A percentile compares a stretch with the other conserved stretches of the same genome.
phyloP scores from a whole-genome alignment of 64 coral and sea anemone genomes.

The Porites australiensis region DNA sequence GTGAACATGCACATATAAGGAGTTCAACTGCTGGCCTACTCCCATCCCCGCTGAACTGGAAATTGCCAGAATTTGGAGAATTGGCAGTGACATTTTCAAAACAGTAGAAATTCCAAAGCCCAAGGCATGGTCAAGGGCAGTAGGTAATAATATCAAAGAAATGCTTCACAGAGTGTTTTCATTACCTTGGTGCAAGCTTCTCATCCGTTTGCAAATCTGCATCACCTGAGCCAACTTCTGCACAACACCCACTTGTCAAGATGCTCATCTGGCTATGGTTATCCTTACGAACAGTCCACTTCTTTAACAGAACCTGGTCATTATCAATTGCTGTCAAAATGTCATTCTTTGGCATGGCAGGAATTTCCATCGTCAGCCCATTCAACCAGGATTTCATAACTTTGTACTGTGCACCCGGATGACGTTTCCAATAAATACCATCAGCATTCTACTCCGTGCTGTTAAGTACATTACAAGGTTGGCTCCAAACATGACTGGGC shows the following conservation, averaged over 20 bases:
- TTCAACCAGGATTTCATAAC: constrained; percentile 17
- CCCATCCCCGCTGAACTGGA: no score
- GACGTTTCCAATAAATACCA: constrained; percentile 23
- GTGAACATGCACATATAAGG: no score
- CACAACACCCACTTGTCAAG: constrained; percentile 1
- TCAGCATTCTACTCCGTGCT: constrained; percentile 13
- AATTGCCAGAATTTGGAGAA: no score
- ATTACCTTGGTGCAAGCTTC: no score
- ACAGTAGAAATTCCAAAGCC: no score
- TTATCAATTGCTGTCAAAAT: constrained; percentile 27
- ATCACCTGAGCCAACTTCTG: no score
- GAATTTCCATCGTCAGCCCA: constrained; percentile 14
- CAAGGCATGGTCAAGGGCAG: no score
- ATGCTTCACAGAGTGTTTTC: no score
- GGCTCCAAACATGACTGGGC: constrained; percentile 34
- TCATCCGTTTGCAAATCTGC: no score
- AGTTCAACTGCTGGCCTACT: no score
- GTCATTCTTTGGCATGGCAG: neutral
- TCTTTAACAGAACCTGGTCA: constrained; percentile 30
- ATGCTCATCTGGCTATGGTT: constrained; percentile 38
- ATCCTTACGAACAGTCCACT: constrained; percentile 33
- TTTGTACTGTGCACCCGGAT: constrained; percentile 1
- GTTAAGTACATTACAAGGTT: constrained; percentile 42
- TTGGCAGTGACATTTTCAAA: no score
- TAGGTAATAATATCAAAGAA: no score